Conservation (phyloP, 2,797 vertebrate species). For the Lerista edwardsae region DNA sequence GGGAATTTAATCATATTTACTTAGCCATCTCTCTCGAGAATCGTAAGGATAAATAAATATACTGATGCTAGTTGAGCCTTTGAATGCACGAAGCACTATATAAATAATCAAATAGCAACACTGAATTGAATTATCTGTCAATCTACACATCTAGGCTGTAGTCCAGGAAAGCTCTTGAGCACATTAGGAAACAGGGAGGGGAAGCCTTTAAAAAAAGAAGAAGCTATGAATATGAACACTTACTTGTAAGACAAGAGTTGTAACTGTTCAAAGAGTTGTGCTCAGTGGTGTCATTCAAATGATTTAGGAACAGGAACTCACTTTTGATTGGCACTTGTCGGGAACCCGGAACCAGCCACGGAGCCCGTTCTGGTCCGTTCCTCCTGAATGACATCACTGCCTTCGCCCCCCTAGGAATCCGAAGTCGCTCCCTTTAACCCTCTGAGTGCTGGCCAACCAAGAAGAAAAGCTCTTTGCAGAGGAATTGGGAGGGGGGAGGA, state of each 20-base stretch:
- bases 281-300: too few species aligned
- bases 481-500: too few species aligned
- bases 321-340: too few species aligned
- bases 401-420: too few species aligned
- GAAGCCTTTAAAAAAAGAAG: neutral
- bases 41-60: constrained; percentile 15
- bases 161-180: constrained; percentile 30
- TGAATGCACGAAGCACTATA: constrained; percentile 15
- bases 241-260: neutral
- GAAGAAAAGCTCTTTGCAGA: too few species aligned
- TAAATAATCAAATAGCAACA: constrained; percentile 14
- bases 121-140: constrained; percentile 24
- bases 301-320: too few species aligned
- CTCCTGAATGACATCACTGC: too few species aligned
- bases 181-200: constrained; percentile 1
- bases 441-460: too few species aligned
- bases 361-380: too few species aligned
- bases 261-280: too few species aligned
- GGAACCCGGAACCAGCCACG: too few species aligned
- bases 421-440: too few species aligned
- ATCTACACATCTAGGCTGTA: constrained; percentile 3
- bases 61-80: constrained; percentile 21
- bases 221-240: neutral
- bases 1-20: constrained; percentile 29
- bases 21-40: constrained; percentile 15